These are phyloP conservation scores for Eumacrocentrus americanus DNA, from an alignment of 2,888 invertebrate species.

Conservation along the genomic window DNA sequence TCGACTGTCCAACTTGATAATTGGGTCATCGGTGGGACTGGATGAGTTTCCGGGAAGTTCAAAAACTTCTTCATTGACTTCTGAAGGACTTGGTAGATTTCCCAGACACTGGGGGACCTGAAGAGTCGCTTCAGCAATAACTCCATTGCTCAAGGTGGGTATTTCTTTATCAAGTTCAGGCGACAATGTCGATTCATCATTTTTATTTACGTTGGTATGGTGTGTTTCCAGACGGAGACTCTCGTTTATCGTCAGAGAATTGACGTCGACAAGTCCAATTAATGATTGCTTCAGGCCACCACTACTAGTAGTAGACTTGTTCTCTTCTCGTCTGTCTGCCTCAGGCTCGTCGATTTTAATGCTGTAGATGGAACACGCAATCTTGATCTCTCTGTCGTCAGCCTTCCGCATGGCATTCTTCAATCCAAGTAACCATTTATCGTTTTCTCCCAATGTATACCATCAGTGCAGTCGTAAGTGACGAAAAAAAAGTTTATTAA, in stretches of 20 bases:
- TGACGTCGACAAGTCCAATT: constrained; percentile 2
- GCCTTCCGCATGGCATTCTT: constrained; percentile 53
- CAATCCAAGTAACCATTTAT: constrained; percentile 11
- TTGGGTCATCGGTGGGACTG: background rate
- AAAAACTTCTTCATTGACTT: constrained; percentile 1
- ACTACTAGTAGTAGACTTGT: background rate
- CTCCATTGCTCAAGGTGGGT: background rate
- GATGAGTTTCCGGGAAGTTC: no score
- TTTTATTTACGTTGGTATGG: background rate
- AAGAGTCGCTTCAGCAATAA: background rate
- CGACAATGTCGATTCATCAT: background rate
- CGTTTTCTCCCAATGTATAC: constrained; percentile 22
- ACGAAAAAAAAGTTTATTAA: background rate
- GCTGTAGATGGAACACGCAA: constrained; percentile 42
- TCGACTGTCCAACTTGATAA: background rate
- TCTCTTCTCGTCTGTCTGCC: constrained; percentile 43
- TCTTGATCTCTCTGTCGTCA: constrained; percentile 38
- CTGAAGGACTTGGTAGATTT: constrained; percentile 1
- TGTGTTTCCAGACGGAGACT: background rate
- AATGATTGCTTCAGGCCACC: background rate
- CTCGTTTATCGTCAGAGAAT: constrained; percentile 13
- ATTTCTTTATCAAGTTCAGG: background rate
- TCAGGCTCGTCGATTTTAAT: constrained; percentile 44
- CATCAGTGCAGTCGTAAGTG: constrained; percentile 17
- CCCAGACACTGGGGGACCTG: background rate